Evolutionary conservation across 2,113 vertebrate genomes (phyloP), one percentile per base, ranked within the genome.

Genomic region (Myotis yumanensis): DNA sequence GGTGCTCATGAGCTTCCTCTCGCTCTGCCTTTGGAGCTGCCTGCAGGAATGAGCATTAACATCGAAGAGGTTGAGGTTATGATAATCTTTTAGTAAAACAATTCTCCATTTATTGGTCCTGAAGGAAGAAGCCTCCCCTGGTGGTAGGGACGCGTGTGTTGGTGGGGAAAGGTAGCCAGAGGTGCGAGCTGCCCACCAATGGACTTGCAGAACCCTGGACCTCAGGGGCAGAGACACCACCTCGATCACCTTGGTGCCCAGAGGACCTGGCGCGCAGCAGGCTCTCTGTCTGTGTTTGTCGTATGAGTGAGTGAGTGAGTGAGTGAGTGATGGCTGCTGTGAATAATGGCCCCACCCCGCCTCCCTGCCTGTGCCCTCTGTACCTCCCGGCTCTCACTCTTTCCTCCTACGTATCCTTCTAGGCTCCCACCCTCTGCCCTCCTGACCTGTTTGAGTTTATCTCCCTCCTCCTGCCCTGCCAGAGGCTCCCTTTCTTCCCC

Each of bases 1-100:
- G 2, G 15, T 0, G 43, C 25, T 22, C 35, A 0, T 1, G 16
- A 1, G 5, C 32, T 30, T 71, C 7, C 48, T 64, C 22, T 80
- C 7, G 10, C 35, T 23, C 14, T 84, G 64, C 28, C 35, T 18
- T 62, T 6, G 20, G 57, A 64, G 25, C 59, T 43, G 54, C 17
- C 68, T 52, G 2, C 7, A 14, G 52, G 69, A 64, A 17, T 14
- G 30, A 48, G 30, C 16, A 43, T 7, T 0, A 23, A 84, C 64
- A 15, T 4, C 0, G 5, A 48, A 35, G 32, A 84, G 10, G 6
- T 4, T 16, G 25, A 16, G 12, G 40, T 37, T 15, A 25, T 28
- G 22, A 57, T 1, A 16, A 20, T 12, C 93, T 64, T 73, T 71
- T 54, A n/a, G 77, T 16, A n/a, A 87, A 82, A 79, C 59, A 32